Conservation (phyloP, 2,113 vertebrate genomes). For the Beaufortia kweichowensis region DNA sequence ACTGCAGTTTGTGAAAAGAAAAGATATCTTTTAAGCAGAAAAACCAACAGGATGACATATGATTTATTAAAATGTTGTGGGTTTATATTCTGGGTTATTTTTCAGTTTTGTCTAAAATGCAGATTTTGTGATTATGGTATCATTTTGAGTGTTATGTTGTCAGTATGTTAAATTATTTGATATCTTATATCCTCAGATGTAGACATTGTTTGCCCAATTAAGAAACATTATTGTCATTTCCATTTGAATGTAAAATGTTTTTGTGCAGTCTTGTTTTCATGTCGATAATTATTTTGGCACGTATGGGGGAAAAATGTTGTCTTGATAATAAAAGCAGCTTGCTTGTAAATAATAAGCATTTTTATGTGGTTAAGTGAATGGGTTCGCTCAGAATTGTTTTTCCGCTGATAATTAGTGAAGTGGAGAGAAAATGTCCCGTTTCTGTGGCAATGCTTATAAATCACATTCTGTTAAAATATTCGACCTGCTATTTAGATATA, state of each 20-base stretch:
- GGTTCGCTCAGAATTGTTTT: neutral
- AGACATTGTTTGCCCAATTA: constrained; percentile 38
- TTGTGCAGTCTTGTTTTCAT: constrained; percentile 13
- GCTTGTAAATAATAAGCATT: constrained; percentile 32
- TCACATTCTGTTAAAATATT: neutral
- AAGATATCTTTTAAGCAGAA: neutral
- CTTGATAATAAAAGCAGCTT: constrained; percentile 43
- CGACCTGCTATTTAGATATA: neutral
- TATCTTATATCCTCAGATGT: constrained; percentile 26
- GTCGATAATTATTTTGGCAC: constrained; percentile 49
- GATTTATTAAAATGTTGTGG: neutral
- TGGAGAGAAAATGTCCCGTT: neutral
- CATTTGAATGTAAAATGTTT: constrained; percentile 28
- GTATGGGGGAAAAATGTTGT: constrained; percentile 40
- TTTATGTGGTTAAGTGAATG: constrained; percentile 13
- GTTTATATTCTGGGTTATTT: neutral
- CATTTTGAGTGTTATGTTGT: neutral
- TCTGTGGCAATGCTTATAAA: neutral
- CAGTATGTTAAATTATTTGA: neutral
- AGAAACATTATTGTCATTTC: constrained; percentile 45
- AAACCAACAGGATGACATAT: neutral
- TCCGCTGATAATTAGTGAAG: neutral
- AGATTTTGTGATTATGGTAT: too few relatives aligned
- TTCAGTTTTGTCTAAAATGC: too few relatives aligned
- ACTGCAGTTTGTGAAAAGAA: neutral